phyloP scores from a whole-genome alignment of 2,797 vertebrate species.

The Neopelma chrysocephalum region DNA sequence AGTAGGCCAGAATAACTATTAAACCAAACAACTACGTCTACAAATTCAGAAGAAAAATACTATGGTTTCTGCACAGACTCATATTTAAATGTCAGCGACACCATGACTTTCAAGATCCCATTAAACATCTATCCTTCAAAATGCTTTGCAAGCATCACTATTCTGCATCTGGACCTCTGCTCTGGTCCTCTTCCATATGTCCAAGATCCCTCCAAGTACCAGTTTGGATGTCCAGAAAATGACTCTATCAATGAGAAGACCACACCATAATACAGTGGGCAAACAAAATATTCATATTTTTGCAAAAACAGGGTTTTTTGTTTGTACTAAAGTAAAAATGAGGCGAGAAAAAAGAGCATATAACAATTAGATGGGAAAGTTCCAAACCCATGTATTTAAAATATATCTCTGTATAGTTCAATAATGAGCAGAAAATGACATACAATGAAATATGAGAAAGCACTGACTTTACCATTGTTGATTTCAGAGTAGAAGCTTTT shows the following conservation, averaged over 20 bases:
- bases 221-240: background rate
- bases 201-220: background rate
- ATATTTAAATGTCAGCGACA: background rate
- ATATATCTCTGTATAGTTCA: background rate
- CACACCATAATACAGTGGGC: background rate
- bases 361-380: background rate
- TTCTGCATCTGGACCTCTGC: background rate
- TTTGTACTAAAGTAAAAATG: background rate
- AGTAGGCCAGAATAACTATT: background rate
- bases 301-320: background rate
- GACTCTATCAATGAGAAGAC: background rate
- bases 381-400: background rate
- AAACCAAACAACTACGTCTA: background rate
- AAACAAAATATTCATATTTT: background rate
- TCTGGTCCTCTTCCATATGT: background rate
- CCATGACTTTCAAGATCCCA: background rate
- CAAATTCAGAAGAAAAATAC: background rate
- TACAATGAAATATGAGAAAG: background rate
- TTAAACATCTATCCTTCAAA: background rate
- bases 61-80: background rate
- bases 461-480: background rate
- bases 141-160: background rate
- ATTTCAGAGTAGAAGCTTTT: background rate
- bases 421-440: background rate
- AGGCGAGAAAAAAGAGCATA: fast-evolving